Evolutionary conservation across 2,113 vertebrate species (phyloP).

Genomic region (Tympanuchus pallidicinctus): DNA sequence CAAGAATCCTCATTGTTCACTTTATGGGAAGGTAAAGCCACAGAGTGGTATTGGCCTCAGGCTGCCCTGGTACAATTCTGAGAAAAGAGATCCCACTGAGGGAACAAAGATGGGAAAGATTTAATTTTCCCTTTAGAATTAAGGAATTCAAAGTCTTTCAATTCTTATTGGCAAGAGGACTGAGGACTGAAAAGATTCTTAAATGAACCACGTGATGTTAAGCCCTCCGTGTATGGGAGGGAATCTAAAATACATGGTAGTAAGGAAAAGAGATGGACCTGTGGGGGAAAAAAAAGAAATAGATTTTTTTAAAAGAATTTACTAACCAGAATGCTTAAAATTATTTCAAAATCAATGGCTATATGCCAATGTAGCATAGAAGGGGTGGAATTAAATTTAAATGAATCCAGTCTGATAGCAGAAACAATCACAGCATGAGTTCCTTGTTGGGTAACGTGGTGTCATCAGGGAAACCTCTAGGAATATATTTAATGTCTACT

Average conservation of each 20-base stretch:
- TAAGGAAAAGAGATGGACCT: not conserved
- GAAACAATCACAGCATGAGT: not conserved
- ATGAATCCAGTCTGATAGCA: not conserved
- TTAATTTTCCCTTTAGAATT: not conserved
- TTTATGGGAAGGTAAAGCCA: not conserved
- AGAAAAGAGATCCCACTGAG: not conserved
- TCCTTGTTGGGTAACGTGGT: not conserved
- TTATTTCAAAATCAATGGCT: not conserved
- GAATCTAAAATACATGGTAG: not conserved
- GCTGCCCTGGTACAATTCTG: not conserved
- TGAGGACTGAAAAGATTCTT: not conserved
- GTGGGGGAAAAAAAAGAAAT: not conserved
- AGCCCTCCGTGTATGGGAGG: not conserved
- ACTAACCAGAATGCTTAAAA: not conserved
- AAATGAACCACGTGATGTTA: not conserved
- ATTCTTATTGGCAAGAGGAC: not conserved
- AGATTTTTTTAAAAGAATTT: not conserved
- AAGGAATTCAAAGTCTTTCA: not conserved
- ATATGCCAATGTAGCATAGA: not conserved
- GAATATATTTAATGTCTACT: not conserved
- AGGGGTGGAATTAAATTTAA: not conserved
- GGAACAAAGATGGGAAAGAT: not conserved
- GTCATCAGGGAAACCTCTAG: not conserved
- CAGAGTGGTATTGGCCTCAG: not conserved
- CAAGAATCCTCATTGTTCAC: not conserved